Percentiles rank a stretch among this genome's conserved stretches.
phyloP scores from a whole-genome alignment of 2,113 vertebrate species.

The Forbesichthys papilliferus region DNA sequence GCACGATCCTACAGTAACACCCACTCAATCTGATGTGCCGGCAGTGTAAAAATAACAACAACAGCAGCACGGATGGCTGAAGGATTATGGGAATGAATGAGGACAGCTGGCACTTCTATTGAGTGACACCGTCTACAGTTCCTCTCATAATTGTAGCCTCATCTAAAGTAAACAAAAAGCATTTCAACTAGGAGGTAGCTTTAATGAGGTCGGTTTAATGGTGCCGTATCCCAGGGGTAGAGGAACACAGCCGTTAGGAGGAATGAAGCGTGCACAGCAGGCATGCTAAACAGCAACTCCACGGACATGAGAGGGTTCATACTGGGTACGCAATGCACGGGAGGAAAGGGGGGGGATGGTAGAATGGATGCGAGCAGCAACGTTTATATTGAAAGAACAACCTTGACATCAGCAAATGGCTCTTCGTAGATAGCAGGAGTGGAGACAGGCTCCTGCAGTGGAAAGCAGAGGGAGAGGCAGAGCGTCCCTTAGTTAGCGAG shows the following conservation, averaged over 20 bases:
- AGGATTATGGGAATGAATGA: not conserved
- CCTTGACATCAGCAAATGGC: conserved; percentile 76
- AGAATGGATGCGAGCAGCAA: not conserved
- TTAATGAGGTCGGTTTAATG: not conserved
- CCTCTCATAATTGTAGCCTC: not conserved
- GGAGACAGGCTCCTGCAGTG: conserved; percentile 76
- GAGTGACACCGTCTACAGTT: not conserved
- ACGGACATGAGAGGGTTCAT: too few species aligned
- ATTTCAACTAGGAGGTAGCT: not conserved
- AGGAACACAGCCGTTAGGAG: not conserved
- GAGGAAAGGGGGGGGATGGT: conserved; percentile 10
- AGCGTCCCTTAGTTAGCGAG: conserved; percentile 54
- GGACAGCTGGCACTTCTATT: not conserved
- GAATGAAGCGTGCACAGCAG: too few species aligned
- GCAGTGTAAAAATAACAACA: not conserved
- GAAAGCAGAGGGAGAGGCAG: conserved; percentile 62
- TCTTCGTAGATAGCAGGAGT: conserved; percentile 77
- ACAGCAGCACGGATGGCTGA: not conserved
- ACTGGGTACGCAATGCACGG: too few species aligned
- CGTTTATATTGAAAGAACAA: conserved; percentile 56
- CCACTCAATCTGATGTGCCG: not conserved
- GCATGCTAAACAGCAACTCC: too few species aligned
- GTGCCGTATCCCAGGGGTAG: not conserved
- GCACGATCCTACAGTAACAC: not conserved
- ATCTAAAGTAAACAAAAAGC: not conserved